Conservation (phyloP, 2,113 vertebrate species). For the Dipodomys merriami region DNA sequence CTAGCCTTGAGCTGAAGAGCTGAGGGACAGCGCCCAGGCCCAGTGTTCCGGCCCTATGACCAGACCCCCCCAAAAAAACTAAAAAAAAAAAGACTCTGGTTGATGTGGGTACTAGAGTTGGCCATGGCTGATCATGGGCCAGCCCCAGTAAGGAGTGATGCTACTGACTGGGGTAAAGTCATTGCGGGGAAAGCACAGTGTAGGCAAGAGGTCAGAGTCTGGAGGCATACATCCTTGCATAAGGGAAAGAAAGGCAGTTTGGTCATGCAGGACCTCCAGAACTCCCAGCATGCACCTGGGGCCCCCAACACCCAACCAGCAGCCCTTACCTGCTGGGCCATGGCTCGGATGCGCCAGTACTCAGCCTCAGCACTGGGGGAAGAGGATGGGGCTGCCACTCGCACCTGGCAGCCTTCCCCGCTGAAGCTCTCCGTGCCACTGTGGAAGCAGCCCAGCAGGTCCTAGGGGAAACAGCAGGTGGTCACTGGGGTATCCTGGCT, state of each 20-base stretch:
- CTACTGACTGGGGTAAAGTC: not conserved
- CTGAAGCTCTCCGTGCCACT: slow-evolving; percentile 95
- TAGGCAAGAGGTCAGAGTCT: not conserved
- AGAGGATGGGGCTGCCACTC: slow-evolving; percentile 95
- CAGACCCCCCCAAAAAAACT: no score
- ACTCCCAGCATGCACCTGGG: not conserved
- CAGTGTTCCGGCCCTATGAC: no score
- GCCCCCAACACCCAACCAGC: not conserved
- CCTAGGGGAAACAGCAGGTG: slow-evolving; percentile 85
- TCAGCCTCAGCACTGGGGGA: slow-evolving; percentile 96
- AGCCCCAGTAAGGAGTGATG: not conserved
- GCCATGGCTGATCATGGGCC: no score
- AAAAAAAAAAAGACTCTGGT: no score
- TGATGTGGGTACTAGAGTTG: not conserved
- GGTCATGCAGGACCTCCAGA: not conserved
- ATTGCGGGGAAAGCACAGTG: not conserved
- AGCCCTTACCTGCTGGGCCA: slow-evolving; percentile 96
- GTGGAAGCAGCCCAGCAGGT: slow-evolving; percentile 96
- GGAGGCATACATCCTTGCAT: not conserved
- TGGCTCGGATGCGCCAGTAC: slow-evolving; percentile 97
- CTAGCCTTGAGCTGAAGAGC: no score
- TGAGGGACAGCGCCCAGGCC: no score
- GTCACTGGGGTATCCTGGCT: not conserved
- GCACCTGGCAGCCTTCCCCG: slow-evolving; percentile 97
- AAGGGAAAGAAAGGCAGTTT: not conserved